Conservation (phyloP, 2,113 vertebrate species). For the Lepisosteus osseus region DNA sequence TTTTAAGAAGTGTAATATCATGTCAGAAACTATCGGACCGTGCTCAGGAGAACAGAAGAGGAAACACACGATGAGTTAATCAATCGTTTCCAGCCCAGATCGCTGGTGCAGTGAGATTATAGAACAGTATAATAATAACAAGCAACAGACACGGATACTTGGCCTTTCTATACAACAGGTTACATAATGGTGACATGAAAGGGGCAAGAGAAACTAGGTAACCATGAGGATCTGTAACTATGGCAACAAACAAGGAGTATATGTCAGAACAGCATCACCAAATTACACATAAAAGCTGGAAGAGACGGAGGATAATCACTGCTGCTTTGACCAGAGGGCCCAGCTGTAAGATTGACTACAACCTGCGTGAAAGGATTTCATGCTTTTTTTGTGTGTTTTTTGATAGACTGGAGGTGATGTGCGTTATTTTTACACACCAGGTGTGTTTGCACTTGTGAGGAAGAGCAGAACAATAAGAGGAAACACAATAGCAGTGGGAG, state of each 20-base stretch:
- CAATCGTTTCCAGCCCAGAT: background rate
- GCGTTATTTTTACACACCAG: no score
- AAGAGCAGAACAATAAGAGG: no score
- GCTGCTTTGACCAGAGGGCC: no score
- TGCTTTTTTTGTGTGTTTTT: no score
- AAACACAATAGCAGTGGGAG: no score
- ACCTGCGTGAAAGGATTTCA: no score
- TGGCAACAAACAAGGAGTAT: conserved; percentile 78
- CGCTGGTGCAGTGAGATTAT: background rate
- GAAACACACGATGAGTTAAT: conserved; percentile 11
- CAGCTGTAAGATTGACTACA: no score
- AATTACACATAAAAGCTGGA: conserved; percentile 75
- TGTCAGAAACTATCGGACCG: no score
- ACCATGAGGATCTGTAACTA: conserved; percentile 68
- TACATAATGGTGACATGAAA: conserved; percentile 62
- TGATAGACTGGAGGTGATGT: no score
- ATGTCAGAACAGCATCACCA: conserved; percentile 74
- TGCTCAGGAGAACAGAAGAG: background rate
- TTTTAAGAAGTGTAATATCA: no score
- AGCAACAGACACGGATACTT: conserved; percentile 33
- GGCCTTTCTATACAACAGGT: conserved; percentile 53
- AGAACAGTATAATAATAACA: background rate
- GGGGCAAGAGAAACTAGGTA: conserved; percentile 58
- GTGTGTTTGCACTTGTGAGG: no score
- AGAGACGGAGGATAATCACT: conserved; percentile 44